phyloP scores from a whole-genome alignment of 1,140 invertebrate genomes.

The Drosophila serrata region DNA sequence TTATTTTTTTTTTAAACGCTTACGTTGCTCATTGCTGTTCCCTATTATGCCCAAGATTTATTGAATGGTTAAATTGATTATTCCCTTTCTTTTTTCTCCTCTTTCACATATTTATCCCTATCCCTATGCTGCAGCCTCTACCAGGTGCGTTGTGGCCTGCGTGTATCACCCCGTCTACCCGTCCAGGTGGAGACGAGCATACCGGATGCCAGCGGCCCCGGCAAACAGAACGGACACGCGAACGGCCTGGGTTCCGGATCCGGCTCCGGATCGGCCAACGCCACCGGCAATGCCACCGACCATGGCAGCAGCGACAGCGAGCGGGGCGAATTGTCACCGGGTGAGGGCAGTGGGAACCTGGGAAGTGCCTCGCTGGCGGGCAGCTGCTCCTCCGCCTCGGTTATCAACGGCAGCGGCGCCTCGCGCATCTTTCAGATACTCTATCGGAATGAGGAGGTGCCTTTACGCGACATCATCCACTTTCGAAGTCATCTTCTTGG shows the following conservation, averaged over 20 bases:
- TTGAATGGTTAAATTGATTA: slow-evolving; percentile 33
- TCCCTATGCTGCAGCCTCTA: slow-evolving; percentile 96
- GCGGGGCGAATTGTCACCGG: slow-evolving; percentile 46
- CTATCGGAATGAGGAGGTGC: slow-evolving; percentile 97
- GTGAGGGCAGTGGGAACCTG: slow-evolving; percentile 3
- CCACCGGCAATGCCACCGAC: slow-evolving; percentile 33
- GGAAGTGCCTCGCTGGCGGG: slow-evolving; percentile 40
- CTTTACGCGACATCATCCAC: slow-evolving; percentile 94
- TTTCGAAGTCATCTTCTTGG: slow-evolving; percentile 95
- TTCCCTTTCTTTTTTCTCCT: slow-evolving; percentile 4
- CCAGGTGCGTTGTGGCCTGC: slow-evolving; percentile 94
- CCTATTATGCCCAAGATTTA: not conserved
- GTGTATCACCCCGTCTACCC: slow-evolving; percentile 94
- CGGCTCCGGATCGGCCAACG: slow-evolving; percentile 18
- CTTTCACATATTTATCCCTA: not conserved
- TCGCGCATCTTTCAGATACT: slow-evolving; percentile 98
- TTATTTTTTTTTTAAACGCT: too few relatives aligned
- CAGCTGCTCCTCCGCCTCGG: slow-evolving; percentile 87
- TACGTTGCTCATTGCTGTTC: not conserved
- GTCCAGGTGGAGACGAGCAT: slow-evolving; percentile 93
- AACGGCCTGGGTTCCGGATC: slow-evolving; percentile 36
- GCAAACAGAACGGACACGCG: slow-evolving; percentile 63
- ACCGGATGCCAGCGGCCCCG: slow-evolving; percentile 75
- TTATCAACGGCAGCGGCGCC: slow-evolving; percentile 93
- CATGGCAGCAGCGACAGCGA: slow-evolving; percentile 67